Base-by-base conservation (phyloP, 2,797 vertebrate species). In the Paguma larvata region DNA sequence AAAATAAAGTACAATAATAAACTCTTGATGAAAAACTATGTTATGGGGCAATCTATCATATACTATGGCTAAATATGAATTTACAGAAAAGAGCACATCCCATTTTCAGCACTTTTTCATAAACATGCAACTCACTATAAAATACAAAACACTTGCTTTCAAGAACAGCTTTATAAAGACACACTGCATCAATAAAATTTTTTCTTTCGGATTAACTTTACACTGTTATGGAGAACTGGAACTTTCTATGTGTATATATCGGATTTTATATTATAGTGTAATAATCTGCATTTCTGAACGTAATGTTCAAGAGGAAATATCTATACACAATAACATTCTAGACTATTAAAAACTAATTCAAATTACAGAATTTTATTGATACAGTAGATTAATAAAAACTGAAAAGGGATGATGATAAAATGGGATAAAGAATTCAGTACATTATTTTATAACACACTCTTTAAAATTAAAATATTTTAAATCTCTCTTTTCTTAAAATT, bases 321-420 rank as follows among this genome's bases (percentile, higher is more conserved):
- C 98, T 99, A 99, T 98, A 99, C 98, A 99, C 98, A 99, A 98
- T 98, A 98, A 99, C 98, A 98, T 99, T 98, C 98, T 99, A 99
- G 98, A 98, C 98, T 99, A 98, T 99, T 98, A 98, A 98, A 99
- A 99, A 98, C 98, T 98, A 97, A 98, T 97, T 98, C 98, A 96
- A 99, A 98, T 98, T 99, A 99, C 98, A 99, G 98, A 99, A 99
- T 99, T 99, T 99, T 99, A 99, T 99, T 99, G 99, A 99, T 99
- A 99, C 99, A 99, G 99, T 98, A 99, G 98, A 99, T 99, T 98
- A 99, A 99, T 98, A 99, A 99, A 99, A 99, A 99, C 98, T 98
- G 99, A 99, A 98, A 99, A 98, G 99, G 98, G 98, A 98, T 98
- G 98, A 99, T 98, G 98, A 99, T 98, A 98, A 99, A 99, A 98